Evolutionary conservation across 2,888 invertebrate genomes (phyloP), one percentile per base, ranked within the genome.

Genomic region (Troglohyphantes excavatus): DNA sequence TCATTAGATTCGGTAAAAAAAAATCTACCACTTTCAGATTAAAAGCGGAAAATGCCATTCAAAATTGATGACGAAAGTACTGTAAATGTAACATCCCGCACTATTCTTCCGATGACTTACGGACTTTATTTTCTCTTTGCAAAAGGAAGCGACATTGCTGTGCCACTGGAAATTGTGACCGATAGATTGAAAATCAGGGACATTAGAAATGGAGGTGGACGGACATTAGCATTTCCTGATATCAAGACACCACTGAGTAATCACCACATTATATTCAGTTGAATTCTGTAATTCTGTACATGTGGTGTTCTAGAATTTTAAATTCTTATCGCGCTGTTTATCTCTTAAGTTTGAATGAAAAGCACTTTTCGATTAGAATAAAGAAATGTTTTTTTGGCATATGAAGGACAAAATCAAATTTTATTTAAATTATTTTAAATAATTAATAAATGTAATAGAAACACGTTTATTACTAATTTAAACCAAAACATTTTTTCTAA

Each of bases 121-220:
- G 19, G 68, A 19, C 17, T 68, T 68, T 68, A 33, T 33, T 68
- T 68, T 68, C 33, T 68, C 68, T 68, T 63, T 68, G 68, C 33
- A 68, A 33, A 68, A 68, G 68, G 68, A n/a, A 33, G n/a, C 68
- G 33, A 27, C 68, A 68, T 68, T 68, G 68, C 68, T 39, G 68
- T 68, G 33, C 68, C 68, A 9, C 68, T 68, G 68, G 68, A 68
- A 68, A 68, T 68, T n/a, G 68, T 68, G 17, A 33, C 68, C 33
- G 68, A 68, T 68, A 33, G 33, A 33, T 68, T 68, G 68, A 68
- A 29, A 68, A 68, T 68, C 68, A 68, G 68, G 33, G 68, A 68
- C 33, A 29, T 68, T n/a, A 53, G 53, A 68, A 68, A 68, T 33
- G 68, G 33, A 68, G 19, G 33, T 9, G 68, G 33, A 29, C 68